Percentiles rank a stretch among this genome's conserved stretches.
These are phyloP conservation scores for Orthosia cruda DNA, from an alignment of 2,888 invertebrate species.

Conservation along the genomic window DNA sequence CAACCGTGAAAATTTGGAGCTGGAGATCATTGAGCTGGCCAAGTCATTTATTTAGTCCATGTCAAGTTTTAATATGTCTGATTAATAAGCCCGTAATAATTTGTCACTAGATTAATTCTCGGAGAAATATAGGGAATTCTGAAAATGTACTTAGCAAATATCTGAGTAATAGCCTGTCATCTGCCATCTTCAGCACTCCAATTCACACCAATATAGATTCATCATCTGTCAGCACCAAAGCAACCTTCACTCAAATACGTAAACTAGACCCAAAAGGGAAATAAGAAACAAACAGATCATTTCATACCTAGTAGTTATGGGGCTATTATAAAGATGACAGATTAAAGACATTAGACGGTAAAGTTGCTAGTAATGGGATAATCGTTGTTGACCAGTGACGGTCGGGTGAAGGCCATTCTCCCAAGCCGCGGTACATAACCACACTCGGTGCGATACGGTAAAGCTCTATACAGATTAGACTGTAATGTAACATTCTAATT, in stretches of 20 bases:
- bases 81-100: slow-evolving; percentile 48
- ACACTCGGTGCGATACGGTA: slow-evolving; percentile 49
- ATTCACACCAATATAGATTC: background rate
- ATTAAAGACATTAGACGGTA: slow-evolving; percentile 60
- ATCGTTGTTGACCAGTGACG: slow-evolving; percentile 72
- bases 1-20: slow-evolving; percentile 53
- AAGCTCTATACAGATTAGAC: slow-evolving; percentile 25
- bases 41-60: slow-evolving; percentile 32
- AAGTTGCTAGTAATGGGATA: slow-evolving; percentile 76
- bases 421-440: slow-evolving; percentile 66
- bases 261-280: slow-evolving; percentile 6
- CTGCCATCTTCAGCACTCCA: background rate
- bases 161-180: background rate
- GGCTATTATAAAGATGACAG: slow-evolving; percentile 60
- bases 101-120: slow-evolving; percentile 16
- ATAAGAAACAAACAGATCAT: slow-evolving; percentile 8
- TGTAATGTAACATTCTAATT: slow-evolving; percentile 29
- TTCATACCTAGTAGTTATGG: slow-evolving; percentile 12
- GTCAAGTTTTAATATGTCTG: slow-evolving; percentile 17
- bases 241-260: background rate
- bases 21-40: slow-evolving; percentile 43
- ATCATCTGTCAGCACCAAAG: background rate
- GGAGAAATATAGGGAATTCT: background rate
- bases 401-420: slow-evolving; percentile 78
- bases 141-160: background rate